Percentiles rank a stretch among this genome's conserved stretches.
phyloP scores from a whole-genome alignment of 1,140 invertebrate species.

The Apis dorsata region DNA sequence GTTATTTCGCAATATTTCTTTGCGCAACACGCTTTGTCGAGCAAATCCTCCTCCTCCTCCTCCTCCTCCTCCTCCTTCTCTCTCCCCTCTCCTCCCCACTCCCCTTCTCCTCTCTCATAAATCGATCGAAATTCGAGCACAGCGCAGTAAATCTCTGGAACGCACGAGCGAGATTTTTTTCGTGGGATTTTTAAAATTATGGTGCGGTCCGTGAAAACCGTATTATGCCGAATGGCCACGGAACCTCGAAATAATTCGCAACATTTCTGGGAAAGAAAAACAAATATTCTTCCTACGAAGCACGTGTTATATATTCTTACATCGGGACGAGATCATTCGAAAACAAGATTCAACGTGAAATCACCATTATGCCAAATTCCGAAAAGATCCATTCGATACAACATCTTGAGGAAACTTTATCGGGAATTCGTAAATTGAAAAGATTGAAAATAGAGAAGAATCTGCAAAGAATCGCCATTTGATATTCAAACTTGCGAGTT shows the following conservation, averaged over 20 bases:
- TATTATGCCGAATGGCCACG: neutral
- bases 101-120: no score
- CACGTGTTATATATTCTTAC: neutral
- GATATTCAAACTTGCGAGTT: neutral
- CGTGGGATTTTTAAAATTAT: no score
- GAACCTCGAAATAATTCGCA: slow-evolving; percentile 1
- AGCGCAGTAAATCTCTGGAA: accelerated
- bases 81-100: neutral
- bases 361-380: no score
- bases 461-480: no score
- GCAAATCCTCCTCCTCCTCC: no score
- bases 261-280: slow-evolving; percentile 16
- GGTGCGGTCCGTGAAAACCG: neutral
- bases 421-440: neutral
- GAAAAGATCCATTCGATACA: no score
- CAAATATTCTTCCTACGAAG: slow-evolving; percentile 5
- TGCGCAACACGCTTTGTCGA: neutral
- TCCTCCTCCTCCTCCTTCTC: neutral
- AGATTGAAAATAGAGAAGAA: neutral
- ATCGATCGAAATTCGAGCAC: neutral
- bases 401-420: no score
- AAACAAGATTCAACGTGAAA: neutral
- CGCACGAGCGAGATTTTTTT: no score
- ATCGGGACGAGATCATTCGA: neutral
- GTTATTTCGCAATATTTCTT: neutral